Evolutionary conservation across 2,888 invertebrate species (phyloP).

Genomic region (Drosophila recens): DNA sequence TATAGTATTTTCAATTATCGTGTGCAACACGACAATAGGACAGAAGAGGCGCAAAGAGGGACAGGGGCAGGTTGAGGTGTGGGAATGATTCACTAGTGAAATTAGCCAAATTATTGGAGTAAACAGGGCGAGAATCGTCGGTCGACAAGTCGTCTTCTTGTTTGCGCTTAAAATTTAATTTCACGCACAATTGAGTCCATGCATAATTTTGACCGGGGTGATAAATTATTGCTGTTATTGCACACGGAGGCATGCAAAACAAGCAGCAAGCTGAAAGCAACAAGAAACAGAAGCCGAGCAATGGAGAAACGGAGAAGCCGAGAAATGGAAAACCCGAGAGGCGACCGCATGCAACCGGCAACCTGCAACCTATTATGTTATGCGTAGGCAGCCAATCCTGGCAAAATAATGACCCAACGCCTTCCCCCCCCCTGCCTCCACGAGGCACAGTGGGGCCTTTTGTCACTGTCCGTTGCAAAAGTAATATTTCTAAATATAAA

Average conservation of each 20-base stretch:
- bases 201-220: conserved; percentile 80
- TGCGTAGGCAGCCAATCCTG: conserved; percentile 14
- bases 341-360: conserved; percentile 47
- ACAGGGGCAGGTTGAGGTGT: background rate
- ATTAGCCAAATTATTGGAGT: conserved; percentile 81
- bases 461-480: background rate
- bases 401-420: conserved; percentile 71
- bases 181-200: conserved; percentile 81
- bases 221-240: conserved; percentile 82
- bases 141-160: conserved; percentile 69
- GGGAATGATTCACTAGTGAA: conserved; percentile 50
- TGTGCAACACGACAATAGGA: conserved; percentile 30
- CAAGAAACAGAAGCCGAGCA: conserved; percentile 16
- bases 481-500: background rate
- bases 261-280: background rate
- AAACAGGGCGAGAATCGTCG: conserved; percentile 58
- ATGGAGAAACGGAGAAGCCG: background rate
- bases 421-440: background rate
- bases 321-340: conserved; percentile 5
- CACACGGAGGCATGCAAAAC: conserved; percentile 54
- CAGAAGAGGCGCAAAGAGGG: background rate
- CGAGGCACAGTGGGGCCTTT: background rate
- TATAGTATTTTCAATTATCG: conserved; percentile 73
- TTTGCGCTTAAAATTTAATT: conserved; percentile 83
- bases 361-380: conserved; percentile 4